Percentiles rank a stretch among this genome's conserved stretches.
Conservation (phyloP, 2,888 invertebrate genomes). For the Drosophila gaucha region DNA sequence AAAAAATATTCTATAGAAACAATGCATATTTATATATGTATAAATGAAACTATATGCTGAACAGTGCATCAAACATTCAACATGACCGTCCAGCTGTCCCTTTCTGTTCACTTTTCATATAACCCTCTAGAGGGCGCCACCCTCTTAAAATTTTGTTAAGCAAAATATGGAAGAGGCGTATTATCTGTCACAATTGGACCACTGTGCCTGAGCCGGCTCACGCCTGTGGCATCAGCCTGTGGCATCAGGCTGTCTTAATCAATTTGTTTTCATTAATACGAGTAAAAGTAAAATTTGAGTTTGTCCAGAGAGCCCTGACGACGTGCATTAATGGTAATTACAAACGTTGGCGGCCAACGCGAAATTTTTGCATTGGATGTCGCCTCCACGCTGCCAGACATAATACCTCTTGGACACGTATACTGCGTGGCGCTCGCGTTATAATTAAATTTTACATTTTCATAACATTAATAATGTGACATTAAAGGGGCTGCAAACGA, state of each 20-base stretch:
- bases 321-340: conserved; percentile 64
- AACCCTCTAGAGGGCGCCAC: too few relatives aligned
- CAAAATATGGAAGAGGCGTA: too few relatives aligned
- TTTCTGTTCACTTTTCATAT: too few relatives aligned
- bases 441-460: conserved; percentile 61
- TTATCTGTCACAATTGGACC: background rate
- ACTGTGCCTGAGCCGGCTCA: background rate
- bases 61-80: too few relatives aligned
- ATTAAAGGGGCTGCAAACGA: too few relatives aligned
- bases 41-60: too few relatives aligned
- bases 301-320: conserved; percentile 26
- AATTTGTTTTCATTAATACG: conserved; percentile 59
- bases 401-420: conserved; percentile 55
- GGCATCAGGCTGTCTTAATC: conserved; percentile 44
- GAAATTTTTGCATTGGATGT: conserved; percentile 38
- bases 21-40: too few relatives aligned
- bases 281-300: conserved; percentile 49
- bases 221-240: background rate
- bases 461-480: conserved; percentile 35
- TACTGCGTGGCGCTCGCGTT: conserved; percentile 45
- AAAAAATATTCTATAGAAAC: too few relatives aligned
- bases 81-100: too few relatives aligned
- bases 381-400: conserved; percentile 4
- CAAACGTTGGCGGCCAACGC: conserved; percentile 29
- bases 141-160: too few relatives aligned